These are phyloP conservation scores for Stenichneumon culpator DNA, from an alignment of 2,888 invertebrate genomes.

Conservation along the genomic window DNA sequence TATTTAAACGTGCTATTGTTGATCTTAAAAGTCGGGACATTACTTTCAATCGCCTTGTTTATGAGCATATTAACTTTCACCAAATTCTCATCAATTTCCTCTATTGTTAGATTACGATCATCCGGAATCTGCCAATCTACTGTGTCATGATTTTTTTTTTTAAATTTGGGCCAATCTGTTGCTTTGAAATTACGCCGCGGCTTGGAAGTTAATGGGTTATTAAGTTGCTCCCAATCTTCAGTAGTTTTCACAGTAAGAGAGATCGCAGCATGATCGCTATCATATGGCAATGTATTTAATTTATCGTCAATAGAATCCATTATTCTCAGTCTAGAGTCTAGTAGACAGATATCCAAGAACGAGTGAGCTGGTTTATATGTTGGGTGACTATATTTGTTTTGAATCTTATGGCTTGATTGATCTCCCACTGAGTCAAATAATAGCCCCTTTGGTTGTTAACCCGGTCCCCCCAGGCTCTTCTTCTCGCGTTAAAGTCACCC, in stretches of 20 bases:
- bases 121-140: background rate
- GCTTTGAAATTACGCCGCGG: background rate
- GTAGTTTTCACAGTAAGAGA: background rate
- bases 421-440: slow-evolving; percentile 20
- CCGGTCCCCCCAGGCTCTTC: too few species aligned
- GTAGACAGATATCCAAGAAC: slow-evolving; percentile 1
- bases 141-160: background rate
- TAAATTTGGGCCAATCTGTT: background rate
- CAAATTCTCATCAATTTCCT: background rate
- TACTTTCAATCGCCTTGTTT: too few species aligned
- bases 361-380: slow-evolving; percentile 3
- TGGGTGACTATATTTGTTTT: background rate
- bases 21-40: too few species aligned
- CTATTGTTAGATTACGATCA: background rate
- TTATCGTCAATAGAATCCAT: background rate
- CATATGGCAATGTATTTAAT: background rate
- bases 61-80: too few species aligned
- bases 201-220: background rate
- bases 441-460: slow-evolving; percentile 15
- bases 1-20: background rate
- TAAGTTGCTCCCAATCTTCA: background rate
- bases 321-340: background rate
- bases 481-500: too few species aligned
- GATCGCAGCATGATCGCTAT: slow-evolving; percentile 24
- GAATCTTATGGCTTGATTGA: background rate